phyloP scores from a whole-genome alignment of 2,113 vertebrate species.

The Peromyscus maniculatus region DNA sequence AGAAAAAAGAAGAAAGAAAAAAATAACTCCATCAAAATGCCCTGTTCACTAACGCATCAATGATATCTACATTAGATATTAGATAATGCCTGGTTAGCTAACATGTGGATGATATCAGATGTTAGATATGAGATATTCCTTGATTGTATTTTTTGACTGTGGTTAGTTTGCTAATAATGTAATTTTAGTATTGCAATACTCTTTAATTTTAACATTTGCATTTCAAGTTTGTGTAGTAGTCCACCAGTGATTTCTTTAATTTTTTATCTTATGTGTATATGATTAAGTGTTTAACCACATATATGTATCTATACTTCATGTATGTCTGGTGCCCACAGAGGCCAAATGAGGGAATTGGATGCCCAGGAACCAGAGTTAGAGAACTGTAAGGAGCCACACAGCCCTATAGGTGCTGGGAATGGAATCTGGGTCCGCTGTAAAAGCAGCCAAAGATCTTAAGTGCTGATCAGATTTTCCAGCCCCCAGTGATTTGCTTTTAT shows the following conservation, averaged over 20 bases:
- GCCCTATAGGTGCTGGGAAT: background rate
- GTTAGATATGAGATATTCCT: background rate
- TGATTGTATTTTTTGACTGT: background rate
- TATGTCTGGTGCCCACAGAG: no score
- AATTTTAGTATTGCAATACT: background rate
- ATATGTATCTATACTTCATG: background rate
- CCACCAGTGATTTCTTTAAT: background rate
- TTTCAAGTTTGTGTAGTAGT: background rate
- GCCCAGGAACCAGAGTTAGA: background rate
- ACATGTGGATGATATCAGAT: background rate
- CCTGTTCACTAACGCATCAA: background rate
- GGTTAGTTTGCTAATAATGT: background rate
- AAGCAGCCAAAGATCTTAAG: no score
- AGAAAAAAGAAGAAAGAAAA: background rate
- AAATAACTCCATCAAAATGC: background rate
- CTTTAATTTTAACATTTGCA: background rate
- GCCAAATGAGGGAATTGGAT: background rate
- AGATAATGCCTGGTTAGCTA: background rate
- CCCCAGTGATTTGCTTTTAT: background rate
- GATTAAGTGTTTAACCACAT: background rate
- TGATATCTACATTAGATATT: background rate
- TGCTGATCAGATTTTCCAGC: background rate
- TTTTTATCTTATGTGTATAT: background rate
- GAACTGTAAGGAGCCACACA: accelerated
- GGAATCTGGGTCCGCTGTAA: background rate